Evolutionary conservation across 2,888 invertebrate genomes (phyloP).

Genomic region (Caradrina kadenii): DNA sequence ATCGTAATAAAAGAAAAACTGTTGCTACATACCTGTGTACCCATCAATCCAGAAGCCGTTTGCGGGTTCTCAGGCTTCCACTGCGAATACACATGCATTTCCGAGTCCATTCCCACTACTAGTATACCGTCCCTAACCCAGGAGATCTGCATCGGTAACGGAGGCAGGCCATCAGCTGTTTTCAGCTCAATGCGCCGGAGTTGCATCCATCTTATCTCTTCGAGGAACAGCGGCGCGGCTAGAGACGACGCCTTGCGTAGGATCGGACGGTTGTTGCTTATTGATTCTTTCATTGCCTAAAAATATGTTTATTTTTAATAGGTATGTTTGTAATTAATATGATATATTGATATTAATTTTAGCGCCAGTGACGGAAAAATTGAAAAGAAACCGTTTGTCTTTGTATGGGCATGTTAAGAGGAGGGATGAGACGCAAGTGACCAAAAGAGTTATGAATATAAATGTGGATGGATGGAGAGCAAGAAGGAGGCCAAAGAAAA

Average conservation of each 20-base stretch:
- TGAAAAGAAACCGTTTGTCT: no score
- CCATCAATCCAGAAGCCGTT: slow-evolving; percentile 71
- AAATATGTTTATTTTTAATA: slow-evolving; percentile 18
- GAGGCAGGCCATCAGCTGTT: slow-evolving; percentile 98
- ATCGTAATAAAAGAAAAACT: background rate
- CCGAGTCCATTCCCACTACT: slow-evolving; percentile 99
- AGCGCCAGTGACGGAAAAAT: no score
- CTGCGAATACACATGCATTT: slow-evolving; percentile 99
- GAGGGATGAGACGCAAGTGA: no score
- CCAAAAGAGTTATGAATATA: no score
- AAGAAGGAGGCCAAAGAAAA: no score
- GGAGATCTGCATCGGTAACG: slow-evolving; percentile 99
- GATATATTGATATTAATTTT: no score
- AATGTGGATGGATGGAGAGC: no score
- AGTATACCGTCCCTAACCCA: slow-evolving; percentile 99
- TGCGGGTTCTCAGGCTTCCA: slow-evolving; percentile 95
- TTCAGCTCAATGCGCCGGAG: slow-evolving; percentile 96
- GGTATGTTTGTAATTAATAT: background rate
- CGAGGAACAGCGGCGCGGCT: slow-evolving; percentile 96
- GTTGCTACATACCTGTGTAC: slow-evolving; percentile 74
- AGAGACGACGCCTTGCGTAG: slow-evolving; percentile 97
- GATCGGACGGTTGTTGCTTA: slow-evolving; percentile 95
- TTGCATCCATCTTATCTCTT: slow-evolving; percentile 99
- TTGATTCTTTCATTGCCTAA: slow-evolving; percentile 95
- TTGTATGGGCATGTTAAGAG: no score